Base-by-base conservation (phyloP, 2,113 vertebrate species). In the Brachionichthys hirsutus region DNA sequence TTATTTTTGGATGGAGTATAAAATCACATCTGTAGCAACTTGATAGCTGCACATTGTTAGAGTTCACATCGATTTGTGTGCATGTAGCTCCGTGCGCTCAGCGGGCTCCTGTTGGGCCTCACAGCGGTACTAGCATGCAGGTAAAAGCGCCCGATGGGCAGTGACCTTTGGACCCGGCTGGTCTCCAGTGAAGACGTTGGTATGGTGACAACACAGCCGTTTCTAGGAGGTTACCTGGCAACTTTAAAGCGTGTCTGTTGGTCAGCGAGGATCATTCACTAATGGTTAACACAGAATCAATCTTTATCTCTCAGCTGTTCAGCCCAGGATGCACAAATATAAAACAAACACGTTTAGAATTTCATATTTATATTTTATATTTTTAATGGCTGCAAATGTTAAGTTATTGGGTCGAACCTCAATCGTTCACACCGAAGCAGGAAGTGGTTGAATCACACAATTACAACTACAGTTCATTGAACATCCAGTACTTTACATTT, bases 261-360 rank as follows among this genome's bases (percentile, higher is more conserved):
- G 45, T 72, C 38, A 38, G 55, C 45, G 42, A 22, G 49, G 40
- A 38, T 46, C 15, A 15, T 43, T 64, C 59, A 75, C 63, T 82
- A 86, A 88, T 88, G 72, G 70, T 86, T 86, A 85, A 87, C 82
- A 4, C 46, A 61, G 19, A 67, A 55, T 83, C 80, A 65, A 67
- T 67, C 6, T 45, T 15, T 52, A 45, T 18, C 42, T 14, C 40
- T 42, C 1, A 15, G 40, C 14, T 42, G 40, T 14, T 42, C 14
- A 30, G 24, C 24, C 24, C 24, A 30, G 24, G 24, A 30, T 30
- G 24, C 1, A 30, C 24, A 30, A 30, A 30, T 30, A 30, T 30
- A 30, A 30, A 30, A 30, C 24, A 30, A 30, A 30, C 5, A n/a
- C n/a, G n/a, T n/a, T n/a, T n/a, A 30, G 24, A 4, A 2, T 6